Base-by-base conservation (phyloP, 1,140 invertebrate species). In the Ceratosolen solmsi region DNA sequence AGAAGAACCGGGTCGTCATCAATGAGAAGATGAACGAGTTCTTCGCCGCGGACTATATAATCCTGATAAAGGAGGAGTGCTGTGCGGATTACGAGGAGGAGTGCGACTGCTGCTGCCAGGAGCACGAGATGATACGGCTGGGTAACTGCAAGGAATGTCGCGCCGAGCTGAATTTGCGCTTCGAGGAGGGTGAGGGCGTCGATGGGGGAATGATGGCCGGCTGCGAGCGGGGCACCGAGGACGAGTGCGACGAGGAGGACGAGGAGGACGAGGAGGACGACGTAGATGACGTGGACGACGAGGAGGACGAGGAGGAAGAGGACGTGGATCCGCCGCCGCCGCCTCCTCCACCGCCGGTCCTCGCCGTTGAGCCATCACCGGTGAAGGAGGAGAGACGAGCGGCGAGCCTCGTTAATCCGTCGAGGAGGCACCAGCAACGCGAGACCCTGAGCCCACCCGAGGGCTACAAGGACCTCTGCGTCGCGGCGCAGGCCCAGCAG, bases 41-140 rank as follows among this genome's bases (percentile, higher is more conserved):
- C 90, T 96, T 96, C 88, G 96, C 96, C 79, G 96, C 96, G 2
- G 96, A 97, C 90, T 97, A 97, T 86, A 96, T 97, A 83, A 96
- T 97, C 85, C 91, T 96, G 33, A 96, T 96, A 70, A 94, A 96
- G 56, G 96, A 96, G 86, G 96, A 97, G 87, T 96, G 95, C 84
- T 95, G 95, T 80, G 95, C 95, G 85, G 95, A 95, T 65, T 95
- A 96, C 86, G 95, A 96, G 86, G 95, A 95, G 83, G 94, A 95
- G 60, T 92, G 91, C 86, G 92, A 93, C 76, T 96, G 95, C 88
- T 95, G 95, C 70, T 95, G 95, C 83, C 95, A 95, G 85, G 94
- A 95, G 84, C 94, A 94, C 84, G 94, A 95, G 86, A 92, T 95
- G 91, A 94, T 94, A 63, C 91, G 94, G 13, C 87, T 94, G 22